These are phyloP conservation scores for Drosophila teissieri DNA, from an alignment of 1,140 invertebrate genomes.

Conservation along the genomic window DNA sequence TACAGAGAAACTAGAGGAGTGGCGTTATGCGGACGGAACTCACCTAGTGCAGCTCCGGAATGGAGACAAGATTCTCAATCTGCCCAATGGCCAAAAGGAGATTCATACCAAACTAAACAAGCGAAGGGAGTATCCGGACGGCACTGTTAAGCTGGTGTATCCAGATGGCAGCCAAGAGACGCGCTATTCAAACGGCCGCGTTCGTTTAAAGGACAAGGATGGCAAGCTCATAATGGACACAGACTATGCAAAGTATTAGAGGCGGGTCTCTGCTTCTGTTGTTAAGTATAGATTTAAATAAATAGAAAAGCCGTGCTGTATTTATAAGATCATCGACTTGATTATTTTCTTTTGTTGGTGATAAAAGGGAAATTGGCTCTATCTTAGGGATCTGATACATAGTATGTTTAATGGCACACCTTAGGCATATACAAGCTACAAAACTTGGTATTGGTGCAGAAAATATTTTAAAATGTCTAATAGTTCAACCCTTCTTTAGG, in stretches of 20 bases:
- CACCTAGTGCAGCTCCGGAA: slow-evolving; percentile 87
- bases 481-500: too few species aligned
- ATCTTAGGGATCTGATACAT: too few species aligned
- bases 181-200: slow-evolving; percentile 93
- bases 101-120: slow-evolving; percentile 93
- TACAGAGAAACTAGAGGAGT: slow-evolving; percentile 90
- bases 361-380: background rate
- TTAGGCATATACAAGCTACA: too few species aligned
- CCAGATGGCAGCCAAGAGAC: slow-evolving; percentile 95
- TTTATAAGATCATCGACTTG: background rate
- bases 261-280: background rate
- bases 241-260: slow-evolving; percentile 75
- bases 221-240: slow-evolving; percentile 92
- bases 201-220: slow-evolving; percentile 93
- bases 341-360: too few species aligned
- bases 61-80: slow-evolving; percentile 88
- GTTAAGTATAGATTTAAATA: slow-evolving; percentile 5
- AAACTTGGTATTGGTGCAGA: too few species aligned
- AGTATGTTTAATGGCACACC: too few species aligned
- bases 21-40: slow-evolving; percentile 90
- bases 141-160: slow-evolving; percentile 95
- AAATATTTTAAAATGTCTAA: too few species aligned
- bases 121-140: slow-evolving; percentile 95
- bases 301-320: background rate
- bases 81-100: slow-evolving; percentile 95